Percentiles rank a stretch among this genome's conserved stretches.
Conservation (phyloP, 2,113 vertebrate genomes). For the rat (Rattus norvegicus) region DNA sequence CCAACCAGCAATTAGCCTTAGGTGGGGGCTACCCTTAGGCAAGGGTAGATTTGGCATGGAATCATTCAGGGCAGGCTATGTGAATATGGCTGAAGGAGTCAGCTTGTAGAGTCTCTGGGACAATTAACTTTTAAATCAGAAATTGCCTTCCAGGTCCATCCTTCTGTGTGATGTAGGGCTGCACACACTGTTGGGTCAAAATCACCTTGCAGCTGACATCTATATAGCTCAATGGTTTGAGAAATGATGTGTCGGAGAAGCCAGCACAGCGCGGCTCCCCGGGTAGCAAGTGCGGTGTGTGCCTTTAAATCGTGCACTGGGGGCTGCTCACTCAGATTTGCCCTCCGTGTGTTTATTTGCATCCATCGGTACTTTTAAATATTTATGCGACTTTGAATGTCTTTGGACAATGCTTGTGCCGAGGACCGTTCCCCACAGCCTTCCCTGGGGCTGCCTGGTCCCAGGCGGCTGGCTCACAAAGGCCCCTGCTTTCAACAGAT, state of each 20-base stretch:
- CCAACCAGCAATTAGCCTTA: not conserved
- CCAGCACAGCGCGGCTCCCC: not conserved
- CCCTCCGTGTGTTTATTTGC: not conserved
- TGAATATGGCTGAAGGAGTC: not conserved
- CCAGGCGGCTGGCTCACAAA: not conserved
- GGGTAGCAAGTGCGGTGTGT: accelerated
- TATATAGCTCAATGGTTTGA: not conserved
- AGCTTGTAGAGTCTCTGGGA: not conserved
- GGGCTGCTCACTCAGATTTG: not conserved
- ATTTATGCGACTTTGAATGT: not conserved
- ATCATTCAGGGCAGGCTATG: too few species aligned
- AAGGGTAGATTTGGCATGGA: not conserved
- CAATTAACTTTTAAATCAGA: not conserved
- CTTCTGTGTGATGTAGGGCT: not conserved
- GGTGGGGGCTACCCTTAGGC: not conserved
- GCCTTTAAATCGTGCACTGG: not conserved
- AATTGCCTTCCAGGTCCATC: not conserved
- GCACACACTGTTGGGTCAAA: not conserved
- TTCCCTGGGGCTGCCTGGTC: not conserved
- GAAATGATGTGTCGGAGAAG: not conserved
- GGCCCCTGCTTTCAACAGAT: not conserved
- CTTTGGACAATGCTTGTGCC: not conserved
- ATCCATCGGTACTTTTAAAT: not conserved
- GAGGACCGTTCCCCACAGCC: accelerated
- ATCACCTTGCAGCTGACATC: too few species aligned